phyloP scores from a whole-genome alignment of 2,797 vertebrate species.

The Peromyscus attwateri region DNA sequence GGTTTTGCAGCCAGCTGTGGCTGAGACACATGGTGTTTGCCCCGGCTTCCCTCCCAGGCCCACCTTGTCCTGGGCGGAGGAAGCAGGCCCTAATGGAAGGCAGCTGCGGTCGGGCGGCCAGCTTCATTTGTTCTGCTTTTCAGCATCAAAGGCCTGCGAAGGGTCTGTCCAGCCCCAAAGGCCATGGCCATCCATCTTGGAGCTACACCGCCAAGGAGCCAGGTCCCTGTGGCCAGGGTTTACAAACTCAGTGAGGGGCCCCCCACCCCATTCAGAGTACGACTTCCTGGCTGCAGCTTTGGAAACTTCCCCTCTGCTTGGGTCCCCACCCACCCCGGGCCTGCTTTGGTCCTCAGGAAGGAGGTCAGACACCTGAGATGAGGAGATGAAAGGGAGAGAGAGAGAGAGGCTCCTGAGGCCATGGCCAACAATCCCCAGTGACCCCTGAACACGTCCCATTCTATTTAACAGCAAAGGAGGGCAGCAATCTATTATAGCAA shows the following conservation, averaged over 20 bases:
- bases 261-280: neutral
- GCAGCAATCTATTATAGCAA: neutral
- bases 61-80: slow-evolving; percentile 78
- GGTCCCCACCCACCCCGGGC: neutral
- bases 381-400: neutral
- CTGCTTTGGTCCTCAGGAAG: neutral
- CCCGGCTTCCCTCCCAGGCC: slow-evolving; percentile 78
- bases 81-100: slow-evolving; percentile 85
- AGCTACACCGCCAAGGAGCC: slow-evolving; percentile 67
- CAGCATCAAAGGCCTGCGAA: slow-evolving; percentile 86
- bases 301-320: neutral
- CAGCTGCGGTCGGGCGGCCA: slow-evolving; percentile 84
- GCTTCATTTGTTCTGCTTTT: slow-evolving; percentile 87
- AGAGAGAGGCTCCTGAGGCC: neutral
- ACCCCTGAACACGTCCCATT: neutral
- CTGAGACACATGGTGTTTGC: slow-evolving; percentile 78
- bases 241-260: neutral
- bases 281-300: neutral
- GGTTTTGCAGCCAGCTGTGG: slow-evolving; percentile 71
- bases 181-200: slow-evolving; percentile 85
- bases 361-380: neutral
- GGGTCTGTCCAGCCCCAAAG: slow-evolving; percentile 85
- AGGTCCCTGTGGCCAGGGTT: slow-evolving; percentile 55
- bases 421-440: neutral
- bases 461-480: neutral